These are phyloP conservation scores for Tolmerus cingulatus DNA, from an alignment of 2,888 invertebrate species.

Conservation along the genomic window DNA sequence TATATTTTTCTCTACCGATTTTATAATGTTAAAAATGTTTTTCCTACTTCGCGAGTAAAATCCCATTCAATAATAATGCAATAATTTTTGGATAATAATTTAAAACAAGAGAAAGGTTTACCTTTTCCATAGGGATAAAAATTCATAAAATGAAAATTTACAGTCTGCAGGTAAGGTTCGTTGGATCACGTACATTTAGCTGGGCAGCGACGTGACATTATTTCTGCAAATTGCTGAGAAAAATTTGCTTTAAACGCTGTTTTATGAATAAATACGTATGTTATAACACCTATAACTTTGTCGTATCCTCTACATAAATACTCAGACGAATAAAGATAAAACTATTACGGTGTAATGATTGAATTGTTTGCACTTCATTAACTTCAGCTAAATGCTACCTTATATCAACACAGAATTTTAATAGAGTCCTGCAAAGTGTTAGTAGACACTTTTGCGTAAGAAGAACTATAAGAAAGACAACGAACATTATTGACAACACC, in stretches of 20 bases:
- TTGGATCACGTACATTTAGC: not conserved
- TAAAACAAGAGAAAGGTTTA: not conserved
- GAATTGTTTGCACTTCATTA: conserved; percentile 33
- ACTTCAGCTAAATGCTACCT: conserved; percentile 7
- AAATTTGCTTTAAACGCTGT: not conserved
- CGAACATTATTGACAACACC: not conserved
- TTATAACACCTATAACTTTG: not conserved
- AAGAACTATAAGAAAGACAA: conserved; percentile 1
- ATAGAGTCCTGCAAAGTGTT: not conserved
- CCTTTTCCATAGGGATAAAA: not conserved
- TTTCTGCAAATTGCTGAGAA: not conserved
- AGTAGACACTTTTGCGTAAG: not conserved
- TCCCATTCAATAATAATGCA: not conserved
- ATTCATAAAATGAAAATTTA: not conserved
- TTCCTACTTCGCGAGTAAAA: not conserved
- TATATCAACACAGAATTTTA: conserved; percentile 29
- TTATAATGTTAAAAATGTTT: not conserved
- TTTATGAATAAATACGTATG: not conserved
- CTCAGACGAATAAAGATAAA: not conserved
- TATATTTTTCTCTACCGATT: not conserved
- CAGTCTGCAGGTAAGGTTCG: not conserved
- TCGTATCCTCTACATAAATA: not conserved
- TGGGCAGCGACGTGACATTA: not conserved
- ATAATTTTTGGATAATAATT: not conserved
- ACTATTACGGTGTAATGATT: conserved; percentile 11